A percentile compares a stretch with the other conserved stretches of the same genome.
phyloP scores from a whole-genome alignment of 2,113 vertebrate genomes.

The Rafetus swinhoei region DNA sequence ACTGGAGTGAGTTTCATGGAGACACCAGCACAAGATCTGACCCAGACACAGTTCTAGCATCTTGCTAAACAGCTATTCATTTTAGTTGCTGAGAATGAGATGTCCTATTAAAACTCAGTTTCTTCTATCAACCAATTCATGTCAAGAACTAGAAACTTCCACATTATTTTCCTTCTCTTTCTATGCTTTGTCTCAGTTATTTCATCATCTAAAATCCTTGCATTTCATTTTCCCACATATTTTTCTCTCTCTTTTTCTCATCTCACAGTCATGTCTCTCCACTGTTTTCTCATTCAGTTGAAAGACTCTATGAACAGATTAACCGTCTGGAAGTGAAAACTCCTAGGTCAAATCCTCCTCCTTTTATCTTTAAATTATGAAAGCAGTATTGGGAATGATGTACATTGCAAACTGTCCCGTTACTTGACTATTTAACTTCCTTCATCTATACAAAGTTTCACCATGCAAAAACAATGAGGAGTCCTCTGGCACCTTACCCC shows the following conservation, averaged over 20 bases:
- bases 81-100: neutral
- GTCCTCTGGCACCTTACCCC: too few relatives aligned
- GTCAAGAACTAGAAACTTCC: constrained; percentile 45
- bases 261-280: constrained; percentile 9
- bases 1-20: neutral
- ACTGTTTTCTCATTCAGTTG: constrained; percentile 18
- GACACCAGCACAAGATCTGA: neutral
- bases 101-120: constrained; percentile 7
- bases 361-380: neutral
- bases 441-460: neutral
- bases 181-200: constrained; percentile 25
- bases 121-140: constrained; percentile 44
- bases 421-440: constrained; percentile 29
- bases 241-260: constrained; percentile 47
- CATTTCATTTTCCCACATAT: constrained; percentile 19
- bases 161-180: constrained; percentile 42
- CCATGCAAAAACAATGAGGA: neutral
- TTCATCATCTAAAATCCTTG: constrained; percentile 11
- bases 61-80: neutral
- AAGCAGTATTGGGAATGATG: constrained; percentile 8
- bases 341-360: constrained; percentile 29
- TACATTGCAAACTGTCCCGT: constrained; percentile 21
- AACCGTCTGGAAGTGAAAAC: constrained; percentile 52
- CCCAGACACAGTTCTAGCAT: neutral
- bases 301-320: constrained; percentile 43